Evolutionary conservation across 2,113 vertebrate species (phyloP).

Genomic region (Perca schrenkii): DNA sequence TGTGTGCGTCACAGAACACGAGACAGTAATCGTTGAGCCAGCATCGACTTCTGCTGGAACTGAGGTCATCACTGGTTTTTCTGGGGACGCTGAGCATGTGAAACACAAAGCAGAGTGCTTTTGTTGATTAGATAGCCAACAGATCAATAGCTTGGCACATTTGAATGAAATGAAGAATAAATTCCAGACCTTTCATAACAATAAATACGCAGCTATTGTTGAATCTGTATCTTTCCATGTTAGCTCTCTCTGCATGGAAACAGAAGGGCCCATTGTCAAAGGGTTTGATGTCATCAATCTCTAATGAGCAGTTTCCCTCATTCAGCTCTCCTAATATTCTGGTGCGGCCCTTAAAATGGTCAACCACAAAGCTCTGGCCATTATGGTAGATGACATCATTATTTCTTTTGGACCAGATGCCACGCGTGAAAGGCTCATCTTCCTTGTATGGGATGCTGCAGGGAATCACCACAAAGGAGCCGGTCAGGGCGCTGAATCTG

Average conservation of each 20-base stretch:
- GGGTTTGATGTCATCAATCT: constrained; percentile 75
- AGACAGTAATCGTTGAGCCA: constrained; percentile 55
- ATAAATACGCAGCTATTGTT: constrained; percentile 79
- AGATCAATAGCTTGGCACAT: not conserved
- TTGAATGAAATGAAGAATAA: not conserved
- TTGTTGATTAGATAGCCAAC: not conserved
- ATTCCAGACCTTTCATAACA: constrained; percentile 70
- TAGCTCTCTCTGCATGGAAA: constrained; percentile 59
- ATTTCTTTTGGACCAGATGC: constrained; percentile 60
- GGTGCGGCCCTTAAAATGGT: constrained; percentile 75
- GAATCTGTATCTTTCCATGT: constrained; percentile 50
- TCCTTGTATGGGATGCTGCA: constrained; percentile 62
- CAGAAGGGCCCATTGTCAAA: constrained; percentile 56
- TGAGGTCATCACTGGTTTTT: constrained; percentile 65
- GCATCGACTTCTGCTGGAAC: constrained; percentile 66
- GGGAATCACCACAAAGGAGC: constrained; percentile 79
- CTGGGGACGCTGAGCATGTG: constrained; percentile 64
- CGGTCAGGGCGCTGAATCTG: constrained; percentile 59
- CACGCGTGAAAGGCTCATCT: constrained; percentile 20
- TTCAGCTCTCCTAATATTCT: constrained; percentile 58
- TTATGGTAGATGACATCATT: constrained; percentile 64
- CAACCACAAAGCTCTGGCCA: constrained; percentile 36
- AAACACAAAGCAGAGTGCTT: constrained; percentile 3
- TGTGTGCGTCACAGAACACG: constrained; percentile 76
- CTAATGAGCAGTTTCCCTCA: constrained; percentile 70